These are phyloP conservation scores for Rhinopomastus cyanomelas DNA, from an alignment of 2,113 vertebrate genomes.

Conservation along the genomic window DNA sequence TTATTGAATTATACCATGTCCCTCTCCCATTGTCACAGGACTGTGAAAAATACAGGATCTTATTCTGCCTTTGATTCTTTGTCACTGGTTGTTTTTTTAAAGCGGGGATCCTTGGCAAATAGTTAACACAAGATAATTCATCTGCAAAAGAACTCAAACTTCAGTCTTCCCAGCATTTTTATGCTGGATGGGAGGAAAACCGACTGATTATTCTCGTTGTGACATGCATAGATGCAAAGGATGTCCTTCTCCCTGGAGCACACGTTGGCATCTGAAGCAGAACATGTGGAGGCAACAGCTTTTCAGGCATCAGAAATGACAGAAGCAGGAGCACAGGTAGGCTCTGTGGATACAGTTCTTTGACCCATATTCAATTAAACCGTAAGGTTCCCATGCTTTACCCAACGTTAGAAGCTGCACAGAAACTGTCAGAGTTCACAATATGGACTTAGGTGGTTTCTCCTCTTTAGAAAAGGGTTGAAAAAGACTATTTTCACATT, in stretches of 20 bases:
- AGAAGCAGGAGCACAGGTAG: constrained; percentile 24
- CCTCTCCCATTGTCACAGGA: background rate
- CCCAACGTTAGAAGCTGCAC: background rate
- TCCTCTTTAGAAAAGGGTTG: background rate
- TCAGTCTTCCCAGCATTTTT: background rate
- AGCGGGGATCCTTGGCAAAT: background rate
- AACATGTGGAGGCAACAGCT: constrained; percentile 57
- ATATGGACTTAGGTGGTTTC: background rate
- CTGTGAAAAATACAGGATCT: background rate
- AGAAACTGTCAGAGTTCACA: background rate
- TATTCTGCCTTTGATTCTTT: background rate
- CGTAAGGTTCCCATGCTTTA: background rate
- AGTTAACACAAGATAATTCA: background rate
- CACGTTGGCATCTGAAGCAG: constrained; percentile 31
- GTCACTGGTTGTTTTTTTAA: background rate
- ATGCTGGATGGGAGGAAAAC: background rate
- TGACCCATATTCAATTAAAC: constrained; percentile 58
- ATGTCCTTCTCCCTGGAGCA: constrained; percentile 25
- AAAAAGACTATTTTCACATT: constrained; percentile 21
- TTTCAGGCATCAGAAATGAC: constrained; percentile 56
- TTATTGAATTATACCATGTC: background rate
- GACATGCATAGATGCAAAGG: constrained; percentile 33
- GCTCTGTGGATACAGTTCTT: constrained; percentile 37
- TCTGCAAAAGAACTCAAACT: background rate
- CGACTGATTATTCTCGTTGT: constrained; percentile 33